Evolutionary conservation across 2,888 invertebrate genomes (phyloP), one percentile per base, ranked within the genome.

Genomic region (Boloria euphrosyne): DNA sequence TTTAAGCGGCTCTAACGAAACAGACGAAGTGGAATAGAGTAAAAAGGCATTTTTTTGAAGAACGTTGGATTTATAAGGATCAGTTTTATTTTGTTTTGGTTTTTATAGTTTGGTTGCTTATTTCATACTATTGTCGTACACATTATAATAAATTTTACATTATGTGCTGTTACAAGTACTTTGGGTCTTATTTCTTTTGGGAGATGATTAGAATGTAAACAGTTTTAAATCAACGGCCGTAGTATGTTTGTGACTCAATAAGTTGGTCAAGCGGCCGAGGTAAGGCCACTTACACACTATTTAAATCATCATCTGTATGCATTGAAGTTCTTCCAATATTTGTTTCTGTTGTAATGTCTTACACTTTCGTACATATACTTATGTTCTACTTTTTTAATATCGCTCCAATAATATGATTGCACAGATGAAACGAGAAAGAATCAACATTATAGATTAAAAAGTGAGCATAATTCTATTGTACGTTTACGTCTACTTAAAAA

Each of bases 181-280:
- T 73, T 77, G 73, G 79, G 78, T 76, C 80, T 79, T 77, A 80
- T 82, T 82, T 82, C 75, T 72, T 70, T 70, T 70, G 66, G 66
- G 71, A 71, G 75, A 77, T 76, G 85, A 77, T 79, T 75, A 71
- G 88, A 85, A 89, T 89, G 77, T 82, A 81, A 89, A 90, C 86
- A 82, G 80, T 71, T 72, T 76, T 86, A 84, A 88, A 88, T 85
- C 75, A 79, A 75, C 75, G 78, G 74, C 73, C 78, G 74, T 80
- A 83, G 79, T 64, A 18, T 78, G 78, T 74, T 76, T 73, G 80
- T 82, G 81, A 80, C 81, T 81, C 82, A 80, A 80, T 79, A 85
- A 84, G 85, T 89, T 84, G 88, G 87, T 84, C 87, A 87, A 79
- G 82, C 80, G 81, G 78, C 75, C 81, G 81, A 80, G 77, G 80